phyloP scores from a whole-genome alignment of 2,113 vertebrate species.

The Marmota monax region DNA sequence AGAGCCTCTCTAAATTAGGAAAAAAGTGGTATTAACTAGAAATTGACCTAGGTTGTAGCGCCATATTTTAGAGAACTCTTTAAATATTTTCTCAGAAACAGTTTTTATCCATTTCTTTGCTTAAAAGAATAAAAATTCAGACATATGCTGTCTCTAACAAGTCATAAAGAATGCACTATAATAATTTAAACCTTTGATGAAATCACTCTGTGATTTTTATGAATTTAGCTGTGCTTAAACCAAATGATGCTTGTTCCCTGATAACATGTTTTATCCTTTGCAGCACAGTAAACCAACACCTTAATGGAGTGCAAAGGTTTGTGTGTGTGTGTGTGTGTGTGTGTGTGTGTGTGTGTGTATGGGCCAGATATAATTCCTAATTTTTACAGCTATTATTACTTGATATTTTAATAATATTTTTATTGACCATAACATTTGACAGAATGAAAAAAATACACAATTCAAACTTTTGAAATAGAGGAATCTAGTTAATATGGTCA shows the following conservation, averaged over 20 bases:
- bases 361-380: not conserved
- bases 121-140: not conserved
- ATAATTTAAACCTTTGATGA: conserved; percentile 16
- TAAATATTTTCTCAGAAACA: not conserved
- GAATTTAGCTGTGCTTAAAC: not conserved
- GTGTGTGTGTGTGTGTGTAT: not conserved
- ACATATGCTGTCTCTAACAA: conserved; percentile 14
- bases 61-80: conserved; percentile 48
- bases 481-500: not conserved
- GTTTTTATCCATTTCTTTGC: conserved; percentile 19
- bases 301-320: not conserved
- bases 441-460: not conserved
- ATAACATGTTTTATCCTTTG: not conserved
- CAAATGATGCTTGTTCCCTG: not conserved
- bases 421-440: conserved; percentile 5
- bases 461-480: not conserved
- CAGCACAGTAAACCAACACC: not conserved
- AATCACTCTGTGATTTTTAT: not conserved
- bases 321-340: not conserved
- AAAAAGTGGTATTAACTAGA: conserved; percentile 3
- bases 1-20: conserved; percentile 22
- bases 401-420: not conserved
- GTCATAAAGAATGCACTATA: not conserved
- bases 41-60: not conserved
- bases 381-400: conserved; percentile 12